These are phyloP conservation scores for Gorsachius magnificus DNA, from an alignment of 2,797 vertebrate species.

Conservation along the genomic window DNA sequence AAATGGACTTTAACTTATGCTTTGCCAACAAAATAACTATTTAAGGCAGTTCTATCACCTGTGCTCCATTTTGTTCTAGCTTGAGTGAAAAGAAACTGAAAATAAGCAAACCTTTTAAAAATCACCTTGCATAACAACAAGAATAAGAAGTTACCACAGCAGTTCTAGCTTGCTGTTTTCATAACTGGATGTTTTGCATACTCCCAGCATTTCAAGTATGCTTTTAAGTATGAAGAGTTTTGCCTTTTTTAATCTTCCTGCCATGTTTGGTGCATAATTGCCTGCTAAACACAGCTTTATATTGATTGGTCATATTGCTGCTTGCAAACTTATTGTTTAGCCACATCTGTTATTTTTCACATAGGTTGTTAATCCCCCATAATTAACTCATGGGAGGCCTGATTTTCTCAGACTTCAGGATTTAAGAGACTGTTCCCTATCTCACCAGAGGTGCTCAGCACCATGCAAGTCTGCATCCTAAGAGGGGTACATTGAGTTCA, in stretches of 20 bases:
- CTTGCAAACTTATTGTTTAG: constrained; percentile 7
- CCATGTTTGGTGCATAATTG: not conserved
- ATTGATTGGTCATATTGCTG: constrained; percentile 20
- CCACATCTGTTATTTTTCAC: constrained; percentile 46
- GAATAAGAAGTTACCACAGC: not conserved
- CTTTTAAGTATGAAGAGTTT: constrained; percentile 1
- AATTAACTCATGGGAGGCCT: constrained; percentile 7
- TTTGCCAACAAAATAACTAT: not conserved
- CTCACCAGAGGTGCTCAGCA: not conserved
- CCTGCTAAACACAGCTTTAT: not conserved
- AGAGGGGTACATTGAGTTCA: not conserved
- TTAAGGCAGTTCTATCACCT: not conserved
- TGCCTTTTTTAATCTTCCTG: not conserved
- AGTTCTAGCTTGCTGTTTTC: not conserved
- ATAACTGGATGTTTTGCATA: not conserved
- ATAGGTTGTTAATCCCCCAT: not conserved
- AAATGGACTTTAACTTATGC: not conserved
- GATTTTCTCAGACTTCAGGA: not conserved
- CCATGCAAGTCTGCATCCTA: not conserved
- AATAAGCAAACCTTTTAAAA: not conserved
- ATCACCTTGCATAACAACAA: not conserved
- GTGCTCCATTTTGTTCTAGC: not conserved
- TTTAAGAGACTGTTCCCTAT: not conserved
- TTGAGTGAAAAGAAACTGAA: not conserved
- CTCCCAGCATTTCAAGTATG: not conserved